A percentile compares a stretch with the other conserved stretches of the same genome.
Conservation (phyloP, 2,888 invertebrate species). For the Liposcelis brunnea region DNA sequence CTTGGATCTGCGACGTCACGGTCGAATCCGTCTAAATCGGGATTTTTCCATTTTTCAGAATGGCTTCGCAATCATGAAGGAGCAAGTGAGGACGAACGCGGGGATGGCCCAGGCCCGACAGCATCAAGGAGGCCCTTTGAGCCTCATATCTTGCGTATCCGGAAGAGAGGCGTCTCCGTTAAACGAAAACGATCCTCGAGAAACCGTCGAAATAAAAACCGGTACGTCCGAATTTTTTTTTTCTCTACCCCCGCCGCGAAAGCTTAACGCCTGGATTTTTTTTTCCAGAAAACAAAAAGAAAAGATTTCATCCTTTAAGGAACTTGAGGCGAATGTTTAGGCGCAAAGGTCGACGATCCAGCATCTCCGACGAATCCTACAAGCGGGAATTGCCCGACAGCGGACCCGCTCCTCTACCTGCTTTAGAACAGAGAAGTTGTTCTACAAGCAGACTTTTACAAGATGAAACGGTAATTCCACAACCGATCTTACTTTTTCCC, state of each 20-base stretch:
- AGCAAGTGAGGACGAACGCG: too few relatives aligned
- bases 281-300: constrained; percentile 33
- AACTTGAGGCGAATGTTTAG: constrained; percentile 55
- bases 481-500: background rate
- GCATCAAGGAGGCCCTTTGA: background rate
- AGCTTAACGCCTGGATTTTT: constrained; percentile 11
- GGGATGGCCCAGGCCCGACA: background rate
- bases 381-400: background rate
- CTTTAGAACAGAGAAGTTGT: constrained; percentile 27
- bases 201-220: background rate
- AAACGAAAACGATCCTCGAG: background rate
- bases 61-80: too few relatives aligned
- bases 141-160: constrained; percentile 6
- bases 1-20: too few relatives aligned
- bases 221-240: background rate
- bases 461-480: constrained; percentile 14
- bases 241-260: background rate
- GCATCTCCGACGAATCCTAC: background rate
- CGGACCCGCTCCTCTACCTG: background rate
- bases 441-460: constrained; percentile 22
- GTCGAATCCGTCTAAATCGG: too few relatives aligned
- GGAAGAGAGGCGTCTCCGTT: constrained; percentile 1
- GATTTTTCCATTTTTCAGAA: too few relatives aligned
- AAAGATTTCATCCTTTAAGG: constrained; percentile 44
- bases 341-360: constrained; percentile 31